phyloP scores from a whole-genome alignment of 2,113 vertebrate species.

The Apteryx owenii region DNA sequence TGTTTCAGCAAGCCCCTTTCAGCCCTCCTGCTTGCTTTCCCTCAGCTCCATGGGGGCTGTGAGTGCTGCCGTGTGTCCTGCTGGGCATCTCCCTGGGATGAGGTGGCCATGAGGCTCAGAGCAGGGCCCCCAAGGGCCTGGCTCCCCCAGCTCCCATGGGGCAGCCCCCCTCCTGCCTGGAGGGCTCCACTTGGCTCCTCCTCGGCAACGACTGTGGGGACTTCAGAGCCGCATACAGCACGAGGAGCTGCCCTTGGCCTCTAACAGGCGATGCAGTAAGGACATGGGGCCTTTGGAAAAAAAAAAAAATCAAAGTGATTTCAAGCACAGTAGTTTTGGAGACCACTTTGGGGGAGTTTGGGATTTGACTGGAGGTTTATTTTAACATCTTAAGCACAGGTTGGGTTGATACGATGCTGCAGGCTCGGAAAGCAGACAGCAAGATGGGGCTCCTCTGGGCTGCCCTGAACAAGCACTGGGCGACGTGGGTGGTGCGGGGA shows the following conservation, averaged over 20 bases:
- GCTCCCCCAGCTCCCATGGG: background rate
- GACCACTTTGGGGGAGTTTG: background rate
- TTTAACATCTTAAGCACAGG: background rate
- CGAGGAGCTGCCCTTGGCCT: background rate
- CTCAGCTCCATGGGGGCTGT: background rate
- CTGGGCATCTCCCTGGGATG: too few species aligned
- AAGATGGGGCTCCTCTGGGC: background rate
- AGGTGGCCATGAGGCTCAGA: background rate
- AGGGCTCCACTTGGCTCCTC: background rate
- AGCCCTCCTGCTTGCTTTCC: background rate
- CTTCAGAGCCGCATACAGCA: background rate
- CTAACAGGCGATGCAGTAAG: background rate
- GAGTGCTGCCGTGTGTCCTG: background rate
- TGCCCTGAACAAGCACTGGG: too few species aligned
- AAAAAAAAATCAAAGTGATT: background rate
- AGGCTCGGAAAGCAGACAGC: background rate
- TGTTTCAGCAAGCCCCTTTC: fast-evolving
- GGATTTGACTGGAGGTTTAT: background rate
- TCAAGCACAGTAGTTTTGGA: background rate
- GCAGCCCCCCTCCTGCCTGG: background rate
- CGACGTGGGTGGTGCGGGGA: too few species aligned
- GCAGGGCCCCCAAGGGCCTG: background rate
- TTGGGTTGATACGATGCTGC: background rate
- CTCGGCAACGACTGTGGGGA: too few species aligned
- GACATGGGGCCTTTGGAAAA: too few species aligned